phyloP scores from a whole-genome alignment of 1,140 invertebrate genomes.

The Aphaenogaster floridana region DNA sequence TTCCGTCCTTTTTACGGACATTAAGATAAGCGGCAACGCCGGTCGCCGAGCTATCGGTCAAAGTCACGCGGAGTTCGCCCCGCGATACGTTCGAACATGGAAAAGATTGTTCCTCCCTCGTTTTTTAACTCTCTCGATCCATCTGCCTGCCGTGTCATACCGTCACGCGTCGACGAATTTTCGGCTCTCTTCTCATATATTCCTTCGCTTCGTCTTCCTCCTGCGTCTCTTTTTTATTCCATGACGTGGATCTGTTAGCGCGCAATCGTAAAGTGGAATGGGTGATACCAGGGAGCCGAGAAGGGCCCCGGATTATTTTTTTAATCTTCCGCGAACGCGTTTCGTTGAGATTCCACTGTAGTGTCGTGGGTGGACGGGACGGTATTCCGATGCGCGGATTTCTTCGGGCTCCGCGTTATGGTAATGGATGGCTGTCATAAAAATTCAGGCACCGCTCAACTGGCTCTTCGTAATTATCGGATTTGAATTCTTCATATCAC shows the following conservation, averaged over 20 bases:
- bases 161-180: constrained; percentile 61
- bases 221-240: not conserved
- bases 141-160: constrained; percentile 60
- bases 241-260: not conserved
- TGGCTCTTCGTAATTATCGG: constrained; percentile 68
- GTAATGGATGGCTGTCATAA: constrained; percentile 33
- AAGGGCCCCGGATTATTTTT: constrained; percentile 34
- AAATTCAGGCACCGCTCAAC: constrained; percentile 50
- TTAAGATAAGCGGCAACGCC: constrained; percentile 76
- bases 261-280: not conserved
- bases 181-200: constrained; percentile 1
- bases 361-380: constrained; percentile 32
- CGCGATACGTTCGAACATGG: constrained; percentile 68
- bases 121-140: constrained; percentile 54
- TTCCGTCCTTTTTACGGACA: constrained; percentile 75
- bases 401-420: constrained; percentile 18
- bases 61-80: constrained; percentile 75
- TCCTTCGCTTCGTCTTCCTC: not conserved
- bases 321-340: constrained; percentile 52
- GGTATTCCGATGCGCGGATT: constrained; percentile 28
- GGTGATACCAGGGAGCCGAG: constrained; percentile 6
- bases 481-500: constrained; percentile 75
- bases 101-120: constrained; percentile 63
- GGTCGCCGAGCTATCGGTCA: constrained; percentile 80
- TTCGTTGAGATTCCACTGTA: constrained; percentile 34